Conservation (phyloP, 2,888 invertebrate species). For the Cantharis rufa region DNA sequence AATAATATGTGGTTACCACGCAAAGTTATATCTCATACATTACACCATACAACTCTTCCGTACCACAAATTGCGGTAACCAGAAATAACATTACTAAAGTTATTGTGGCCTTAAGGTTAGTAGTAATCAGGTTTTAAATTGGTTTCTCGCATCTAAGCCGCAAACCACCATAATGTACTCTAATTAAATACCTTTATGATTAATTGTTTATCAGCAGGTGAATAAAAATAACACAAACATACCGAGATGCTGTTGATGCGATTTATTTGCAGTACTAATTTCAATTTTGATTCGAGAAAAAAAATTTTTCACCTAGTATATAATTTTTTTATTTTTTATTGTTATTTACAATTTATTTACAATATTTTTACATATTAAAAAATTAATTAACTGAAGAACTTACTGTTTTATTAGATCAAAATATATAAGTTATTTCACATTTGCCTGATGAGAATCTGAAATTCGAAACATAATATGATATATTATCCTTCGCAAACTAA, state of each 20-base stretch:
- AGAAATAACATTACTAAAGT: conserved; percentile 4
- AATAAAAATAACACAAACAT: not conserved
- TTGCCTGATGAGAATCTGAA: too few relatives aligned
- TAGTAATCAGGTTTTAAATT: conserved; percentile 1
- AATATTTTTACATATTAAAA: too few relatives aligned
- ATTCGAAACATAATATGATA: too few relatives aligned
- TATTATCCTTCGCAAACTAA: too few relatives aligned
- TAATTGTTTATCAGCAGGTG: not conserved
- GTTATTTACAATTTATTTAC: too few relatives aligned
- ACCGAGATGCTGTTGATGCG: not conserved
- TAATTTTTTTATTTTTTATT: too few relatives aligned
- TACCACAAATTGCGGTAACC: conserved; percentile 2
- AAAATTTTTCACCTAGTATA: not conserved
- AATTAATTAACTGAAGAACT: too few relatives aligned
- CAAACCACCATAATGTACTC: not conserved
- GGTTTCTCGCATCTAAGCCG: not conserved
- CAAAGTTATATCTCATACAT: not conserved
- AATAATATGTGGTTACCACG: not conserved
- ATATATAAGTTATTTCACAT: too few relatives aligned
- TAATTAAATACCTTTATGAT: not conserved
- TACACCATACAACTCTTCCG: not conserved
- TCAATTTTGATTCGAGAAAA: not conserved
- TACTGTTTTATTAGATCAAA: too few relatives aligned
- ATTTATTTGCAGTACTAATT: not conserved
- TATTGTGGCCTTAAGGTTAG: conserved; percentile 3